These are phyloP conservation scores for Galbula dea DNA, from an alignment of 2,113 vertebrate genomes.

Conservation along the genomic window DNA sequence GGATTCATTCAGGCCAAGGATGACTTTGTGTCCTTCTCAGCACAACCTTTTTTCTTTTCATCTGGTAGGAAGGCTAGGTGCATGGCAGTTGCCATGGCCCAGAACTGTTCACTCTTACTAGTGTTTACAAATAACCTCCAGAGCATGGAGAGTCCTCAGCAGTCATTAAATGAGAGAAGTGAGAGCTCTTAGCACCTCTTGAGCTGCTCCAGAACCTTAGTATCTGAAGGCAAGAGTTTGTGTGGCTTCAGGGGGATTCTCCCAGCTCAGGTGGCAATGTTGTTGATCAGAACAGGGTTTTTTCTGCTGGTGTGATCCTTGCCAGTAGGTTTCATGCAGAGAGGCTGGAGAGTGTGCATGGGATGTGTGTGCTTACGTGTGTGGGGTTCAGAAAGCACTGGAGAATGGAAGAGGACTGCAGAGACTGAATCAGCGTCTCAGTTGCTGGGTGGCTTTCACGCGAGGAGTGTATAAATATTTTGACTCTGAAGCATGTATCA, in stretches of 20 bases:
- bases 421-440: neutral
- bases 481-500: neutral
- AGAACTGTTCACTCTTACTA: neutral
- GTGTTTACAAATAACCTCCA: neutral
- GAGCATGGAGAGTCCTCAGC: neutral
- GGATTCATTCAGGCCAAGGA: neutral
- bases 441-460: neutral
- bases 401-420: neutral
- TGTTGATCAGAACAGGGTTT: neutral
- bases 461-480: neutral
- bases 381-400: neutral
- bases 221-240: too few species aligned
- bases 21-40: neutral
- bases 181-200: neutral
- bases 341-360: neutral
- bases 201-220: neutral
- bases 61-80: fast-evolving
- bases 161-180: neutral
- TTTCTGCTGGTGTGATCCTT: neutral
- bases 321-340: neutral
- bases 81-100: neutral
- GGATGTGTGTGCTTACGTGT: neutral
- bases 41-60: neutral
- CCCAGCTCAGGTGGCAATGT: fast-evolving
- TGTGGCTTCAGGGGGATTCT: neutral